These are phyloP conservation scores for Lerema accius DNA, from an alignment of 1,140 invertebrate species.

Conservation along the genomic window DNA sequence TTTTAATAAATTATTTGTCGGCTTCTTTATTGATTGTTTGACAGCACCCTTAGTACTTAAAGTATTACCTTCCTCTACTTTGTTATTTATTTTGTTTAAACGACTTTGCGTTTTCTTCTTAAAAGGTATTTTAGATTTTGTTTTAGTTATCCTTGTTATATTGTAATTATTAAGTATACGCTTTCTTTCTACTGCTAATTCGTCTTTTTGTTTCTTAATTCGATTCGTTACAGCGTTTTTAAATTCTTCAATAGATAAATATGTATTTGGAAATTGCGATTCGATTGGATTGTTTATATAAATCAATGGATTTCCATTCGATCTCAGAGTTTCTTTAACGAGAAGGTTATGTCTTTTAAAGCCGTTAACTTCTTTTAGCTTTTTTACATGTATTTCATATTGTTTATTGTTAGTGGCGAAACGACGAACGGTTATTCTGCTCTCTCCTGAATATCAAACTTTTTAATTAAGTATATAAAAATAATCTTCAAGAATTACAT, in stretches of 20 bases:
- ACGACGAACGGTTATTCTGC: conserved; percentile 29
- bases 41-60: background rate
- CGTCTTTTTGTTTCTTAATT: conserved; percentile 38
- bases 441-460: conserved; percentile 32
- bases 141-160: background rate
- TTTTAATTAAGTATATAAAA: too few relatives aligned
- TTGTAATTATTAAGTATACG: background rate
- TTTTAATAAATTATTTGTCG: too few relatives aligned
- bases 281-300: conserved; percentile 74
- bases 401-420: conserved; percentile 34
- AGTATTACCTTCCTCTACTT: background rate
- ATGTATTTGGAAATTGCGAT: conserved; percentile 62
- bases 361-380: conserved; percentile 69
- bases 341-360: conserved; percentile 63
- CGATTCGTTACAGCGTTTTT: conserved; percentile 51
- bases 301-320: conserved; percentile 45
- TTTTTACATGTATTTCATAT: conserved; percentile 59
- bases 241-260: conserved; percentile 60
- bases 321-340: conserved; percentile 39
- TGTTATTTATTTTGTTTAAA: background rate
- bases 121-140: background rate
- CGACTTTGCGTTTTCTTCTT: background rate
- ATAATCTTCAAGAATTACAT: too few relatives aligned
- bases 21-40: background rate
- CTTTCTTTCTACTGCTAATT: background rate